These are phyloP conservation scores for Periparus ater DNA, from an alignment of 2,797 vertebrate genomes.

Conservation along the genomic window DNA sequence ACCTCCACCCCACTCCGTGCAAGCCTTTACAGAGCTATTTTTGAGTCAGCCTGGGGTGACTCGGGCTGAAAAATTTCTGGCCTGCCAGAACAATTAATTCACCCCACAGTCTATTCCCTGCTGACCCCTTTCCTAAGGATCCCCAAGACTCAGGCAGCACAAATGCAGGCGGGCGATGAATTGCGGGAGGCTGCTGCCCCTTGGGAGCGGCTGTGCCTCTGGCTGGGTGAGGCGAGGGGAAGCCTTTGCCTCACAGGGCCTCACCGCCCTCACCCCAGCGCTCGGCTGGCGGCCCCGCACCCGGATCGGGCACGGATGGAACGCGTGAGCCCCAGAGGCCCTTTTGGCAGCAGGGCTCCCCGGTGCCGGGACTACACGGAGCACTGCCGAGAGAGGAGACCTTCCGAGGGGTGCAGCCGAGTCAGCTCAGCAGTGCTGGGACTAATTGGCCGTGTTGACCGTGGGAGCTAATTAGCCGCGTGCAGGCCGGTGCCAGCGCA, in stretches of 20 bases:
- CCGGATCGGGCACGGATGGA: not conserved
- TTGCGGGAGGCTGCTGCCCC: not conserved
- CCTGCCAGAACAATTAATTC: conserved; percentile 32
- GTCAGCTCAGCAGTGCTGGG: not conserved
- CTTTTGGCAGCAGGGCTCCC: not conserved
- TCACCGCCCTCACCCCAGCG: fast-evolving
- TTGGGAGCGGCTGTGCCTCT: not conserved
- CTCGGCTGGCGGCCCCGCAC: not conserved
- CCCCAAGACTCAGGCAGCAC: not conserved
- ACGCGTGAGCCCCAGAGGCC: not conserved
- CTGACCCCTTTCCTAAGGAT: not conserved
- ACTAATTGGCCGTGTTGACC: not conserved
- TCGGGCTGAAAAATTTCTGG: not conserved
- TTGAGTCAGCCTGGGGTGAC: not conserved
- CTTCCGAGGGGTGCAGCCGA: not conserved
- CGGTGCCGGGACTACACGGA: fast-evolving
- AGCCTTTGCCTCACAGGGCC: not conserved
- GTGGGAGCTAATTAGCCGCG: not conserved
- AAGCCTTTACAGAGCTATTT: not conserved
- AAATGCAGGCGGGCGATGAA: fast-evolving
- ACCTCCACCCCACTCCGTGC: fast-evolving
- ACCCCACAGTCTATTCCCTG: not conserved
- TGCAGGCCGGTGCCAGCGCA: fast-evolving
- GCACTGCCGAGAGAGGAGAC: not conserved
- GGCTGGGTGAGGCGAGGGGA: not conserved